A percentile compares a stretch with the other conserved stretches of the same genome.
These are phyloP conservation scores for Drosophila orena DNA, from an alignment of 1,140 invertebrate species.

Conservation along the genomic window DNA sequence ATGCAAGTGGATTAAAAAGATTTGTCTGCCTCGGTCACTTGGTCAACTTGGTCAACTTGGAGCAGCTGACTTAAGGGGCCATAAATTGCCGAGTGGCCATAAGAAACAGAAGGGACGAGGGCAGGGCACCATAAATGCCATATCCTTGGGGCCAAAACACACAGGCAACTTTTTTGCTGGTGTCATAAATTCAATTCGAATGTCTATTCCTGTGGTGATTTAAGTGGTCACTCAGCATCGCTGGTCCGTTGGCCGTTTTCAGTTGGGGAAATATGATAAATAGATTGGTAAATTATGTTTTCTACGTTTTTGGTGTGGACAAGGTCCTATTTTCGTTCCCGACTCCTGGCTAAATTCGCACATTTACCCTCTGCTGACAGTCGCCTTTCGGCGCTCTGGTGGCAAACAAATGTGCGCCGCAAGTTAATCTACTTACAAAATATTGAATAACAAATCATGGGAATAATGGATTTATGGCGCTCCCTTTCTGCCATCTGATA, in stretches of 20 bases:
- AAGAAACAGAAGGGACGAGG: slow-evolving; percentile 41
- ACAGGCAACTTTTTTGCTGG: slow-evolving; percentile 51
- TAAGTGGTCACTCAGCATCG: slow-evolving; percentile 75
- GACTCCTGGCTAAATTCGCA: slow-evolving; percentile 60
- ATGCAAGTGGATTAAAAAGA: slow-evolving; percentile 63
- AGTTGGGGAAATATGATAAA: slow-evolving; percentile 74
- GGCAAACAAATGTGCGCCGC: slow-evolving; percentile 72
- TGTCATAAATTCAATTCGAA: slow-evolving; percentile 84
- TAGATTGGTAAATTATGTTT: slow-evolving; percentile 81
- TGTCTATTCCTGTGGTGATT: slow-evolving; percentile 81
- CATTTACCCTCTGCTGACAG: slow-evolving; percentile 49
- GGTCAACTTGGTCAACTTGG: slow-evolving; percentile 57
- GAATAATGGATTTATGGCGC: slow-evolving; percentile 82
- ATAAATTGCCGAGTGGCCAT: slow-evolving; percentile 70
- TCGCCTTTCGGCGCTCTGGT: slow-evolving; percentile 61
- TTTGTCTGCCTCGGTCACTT: slow-evolving; percentile 41
- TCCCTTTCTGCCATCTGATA: slow-evolving; percentile 70
- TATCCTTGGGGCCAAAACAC: slow-evolving; percentile 48
- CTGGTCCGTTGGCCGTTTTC: slow-evolving; percentile 8
- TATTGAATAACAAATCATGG: slow-evolving; percentile 84
- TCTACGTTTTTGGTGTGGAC: slow-evolving; percentile 9
- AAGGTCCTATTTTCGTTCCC: background rate
- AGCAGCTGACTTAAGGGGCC: slow-evolving; percentile 67
- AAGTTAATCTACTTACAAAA: slow-evolving; percentile 84
- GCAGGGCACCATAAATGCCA: slow-evolving; percentile 62